phyloP scores from a whole-genome alignment of 2,113 vertebrate species.

The Saguinus midas region DNA sequence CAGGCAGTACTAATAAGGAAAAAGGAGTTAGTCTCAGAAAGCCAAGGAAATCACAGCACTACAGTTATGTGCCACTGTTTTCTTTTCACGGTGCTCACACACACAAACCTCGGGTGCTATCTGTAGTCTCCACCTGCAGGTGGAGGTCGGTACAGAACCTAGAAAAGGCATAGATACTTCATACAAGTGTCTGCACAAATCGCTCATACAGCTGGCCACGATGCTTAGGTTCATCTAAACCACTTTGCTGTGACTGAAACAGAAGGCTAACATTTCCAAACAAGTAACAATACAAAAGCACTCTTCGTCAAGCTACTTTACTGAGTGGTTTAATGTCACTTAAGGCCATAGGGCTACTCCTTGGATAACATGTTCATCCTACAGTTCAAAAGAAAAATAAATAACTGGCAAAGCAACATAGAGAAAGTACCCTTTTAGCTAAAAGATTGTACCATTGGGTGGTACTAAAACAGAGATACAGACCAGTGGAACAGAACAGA shows the following conservation, averaged over 20 bases:
- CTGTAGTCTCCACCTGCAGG: not conserved
- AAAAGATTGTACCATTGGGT: not conserved
- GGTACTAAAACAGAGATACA: too few species aligned
- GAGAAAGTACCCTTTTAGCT: not conserved
- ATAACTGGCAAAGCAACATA: not conserved
- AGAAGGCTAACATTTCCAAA: not conserved
- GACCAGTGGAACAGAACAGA: too few species aligned
- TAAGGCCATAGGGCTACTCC: not conserved
- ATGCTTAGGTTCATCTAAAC: not conserved
- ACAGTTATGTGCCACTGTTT: not conserved
- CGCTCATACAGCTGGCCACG: not conserved
- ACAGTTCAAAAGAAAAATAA: constrained; percentile 33
- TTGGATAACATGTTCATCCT: not conserved
- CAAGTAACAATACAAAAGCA: not conserved
- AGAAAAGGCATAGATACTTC: not conserved
- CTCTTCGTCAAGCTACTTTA: not conserved
- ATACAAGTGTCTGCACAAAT: not conserved
- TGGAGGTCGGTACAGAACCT: not conserved
- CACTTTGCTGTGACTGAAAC: not conserved
- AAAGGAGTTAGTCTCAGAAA: constrained; percentile 14
- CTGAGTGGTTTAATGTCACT: not conserved
- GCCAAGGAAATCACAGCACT: not conserved
- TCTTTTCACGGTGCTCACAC: not conserved
- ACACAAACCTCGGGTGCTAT: not conserved
- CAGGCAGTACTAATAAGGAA: constrained; percentile 28